A percentile compares a stretch with the other conserved stretches of the same genome.
phyloP scores from a whole-genome alignment of 2,113 vertebrate species.

The Toxotes jaculatrix region DNA sequence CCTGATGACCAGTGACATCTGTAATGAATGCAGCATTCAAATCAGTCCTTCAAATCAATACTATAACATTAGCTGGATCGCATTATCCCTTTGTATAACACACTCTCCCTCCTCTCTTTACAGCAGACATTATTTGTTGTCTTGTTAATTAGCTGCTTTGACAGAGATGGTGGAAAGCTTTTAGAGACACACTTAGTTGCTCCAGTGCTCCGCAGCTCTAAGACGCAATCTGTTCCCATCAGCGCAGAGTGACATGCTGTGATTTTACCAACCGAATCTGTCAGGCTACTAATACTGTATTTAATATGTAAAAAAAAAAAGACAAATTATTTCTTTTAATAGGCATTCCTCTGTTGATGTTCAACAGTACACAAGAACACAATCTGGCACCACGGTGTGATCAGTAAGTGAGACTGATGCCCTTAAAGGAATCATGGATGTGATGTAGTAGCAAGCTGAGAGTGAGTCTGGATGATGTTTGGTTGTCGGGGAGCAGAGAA shows the following conservation, averaged over 20 bases:
- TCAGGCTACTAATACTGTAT: conserved; percentile 12
- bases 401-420: conserved; percentile 22
- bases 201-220: conserved; percentile 45
- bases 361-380: conserved; percentile 5
- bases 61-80: conserved; percentile 11
- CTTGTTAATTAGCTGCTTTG: conserved; percentile 66
- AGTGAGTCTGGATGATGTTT: conserved; percentile 18
- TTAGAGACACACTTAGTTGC: conserved; percentile 59
- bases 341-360: not conserved
- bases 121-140: conserved; percentile 33
- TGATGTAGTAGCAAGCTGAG: conserved; percentile 12
- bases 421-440: conserved; percentile 1
- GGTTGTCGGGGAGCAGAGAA: not conserved
- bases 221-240: conserved; percentile 67
- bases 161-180: conserved; percentile 60
- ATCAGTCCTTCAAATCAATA: conserved; percentile 32
- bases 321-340: conserved; percentile 14
- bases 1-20: not conserved
- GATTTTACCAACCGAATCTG: conserved; percentile 32
- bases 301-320: conserved; percentile 6
- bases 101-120: conserved; percentile 1
- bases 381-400: conserved; percentile 7
- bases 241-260: conserved; percentile 39
- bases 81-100: conserved; percentile 3
- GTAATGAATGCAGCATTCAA: conserved; percentile 16